Conservation (phyloP, 2,113 vertebrate genomes). For the Argyrosomus japonicus region DNA sequence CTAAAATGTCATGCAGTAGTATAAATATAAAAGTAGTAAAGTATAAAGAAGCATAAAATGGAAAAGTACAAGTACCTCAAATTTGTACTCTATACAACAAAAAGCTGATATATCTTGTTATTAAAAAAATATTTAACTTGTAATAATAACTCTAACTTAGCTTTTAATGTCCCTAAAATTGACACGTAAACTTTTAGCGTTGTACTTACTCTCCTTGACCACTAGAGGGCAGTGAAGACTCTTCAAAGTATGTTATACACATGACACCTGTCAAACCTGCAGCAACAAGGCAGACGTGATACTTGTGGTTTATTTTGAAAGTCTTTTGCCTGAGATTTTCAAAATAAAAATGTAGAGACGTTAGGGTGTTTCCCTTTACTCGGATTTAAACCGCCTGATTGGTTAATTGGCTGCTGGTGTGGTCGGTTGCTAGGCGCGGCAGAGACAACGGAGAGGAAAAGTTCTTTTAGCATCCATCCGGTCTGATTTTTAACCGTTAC, state of each 20-base stretch:
- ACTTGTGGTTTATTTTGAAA: neutral
- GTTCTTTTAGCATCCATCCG: neutral
- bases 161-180: neutral
- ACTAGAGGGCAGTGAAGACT: neutral
- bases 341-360: neutral
- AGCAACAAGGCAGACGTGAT: neutral
- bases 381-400: neutral
- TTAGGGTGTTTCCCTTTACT: no score
- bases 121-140: no score
- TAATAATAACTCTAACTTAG: no score
- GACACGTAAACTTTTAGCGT: neutral
- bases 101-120: no score
- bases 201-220: neutral
- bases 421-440: conserved; percentile 49
- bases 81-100: no score
- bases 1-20: no score
- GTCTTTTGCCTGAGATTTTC: neutral
- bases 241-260: neutral
- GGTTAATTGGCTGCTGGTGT: conserved; percentile 25
- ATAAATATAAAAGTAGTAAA: neutral
- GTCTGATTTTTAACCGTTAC: neutral
- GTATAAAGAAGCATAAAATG: neutral
- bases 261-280: neutral
- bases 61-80: neutral
- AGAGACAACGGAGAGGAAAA: neutral